phyloP scores from a whole-genome alignment of 2,113 vertebrate species.

The Regulus satrapa region DNA sequence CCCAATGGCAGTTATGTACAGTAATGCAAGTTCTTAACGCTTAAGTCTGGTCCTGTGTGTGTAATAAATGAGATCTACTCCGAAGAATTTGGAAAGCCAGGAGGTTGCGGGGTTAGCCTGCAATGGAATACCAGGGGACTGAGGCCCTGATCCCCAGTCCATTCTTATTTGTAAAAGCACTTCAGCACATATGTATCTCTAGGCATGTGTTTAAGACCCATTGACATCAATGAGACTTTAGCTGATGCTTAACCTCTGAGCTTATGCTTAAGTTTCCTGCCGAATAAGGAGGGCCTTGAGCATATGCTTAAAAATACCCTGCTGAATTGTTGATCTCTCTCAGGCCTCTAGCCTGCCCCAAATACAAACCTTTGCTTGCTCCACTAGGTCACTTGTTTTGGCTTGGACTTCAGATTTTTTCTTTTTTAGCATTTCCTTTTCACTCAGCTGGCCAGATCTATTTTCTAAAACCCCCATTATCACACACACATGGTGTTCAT shows the following conservation, averaged over 20 bases:
- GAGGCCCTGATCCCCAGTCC: conserved; percentile 59
- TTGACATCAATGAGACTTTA: conserved; percentile 62
- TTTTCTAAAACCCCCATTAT: conserved; percentile 64
- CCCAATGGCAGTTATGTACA: conserved; percentile 18
- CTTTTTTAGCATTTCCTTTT: conserved; percentile 61
- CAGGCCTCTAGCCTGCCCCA: not conserved
- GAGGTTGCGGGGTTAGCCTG: conserved; percentile 61
- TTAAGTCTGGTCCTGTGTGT: conserved; percentile 39
- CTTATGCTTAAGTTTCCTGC: conserved; percentile 64
- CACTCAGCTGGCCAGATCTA: conserved; percentile 48
- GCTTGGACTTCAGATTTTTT: conserved; percentile 42
- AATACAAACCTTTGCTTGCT: conserved; percentile 6
- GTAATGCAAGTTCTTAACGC: conserved; percentile 27
- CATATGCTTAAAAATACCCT: conserved; percentile 57
- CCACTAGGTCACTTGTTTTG: conserved; percentile 43
- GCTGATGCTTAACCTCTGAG: conserved; percentile 65
- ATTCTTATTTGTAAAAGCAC: conserved; percentile 61
- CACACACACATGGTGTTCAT: conserved; percentile 73
- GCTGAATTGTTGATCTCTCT: conserved; percentile 49
- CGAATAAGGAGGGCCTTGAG: conserved; percentile 34
- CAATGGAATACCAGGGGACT: conserved; percentile 49
- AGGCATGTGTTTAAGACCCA: conserved; percentile 65
- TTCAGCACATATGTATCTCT: conserved; percentile 61
- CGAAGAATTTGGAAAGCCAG: conserved; percentile 58
- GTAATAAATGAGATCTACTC: conserved; percentile 65